phyloP scores from a whole-genome alignment of 2,797 vertebrate species.

The Sarcoramphus papa region DNA sequence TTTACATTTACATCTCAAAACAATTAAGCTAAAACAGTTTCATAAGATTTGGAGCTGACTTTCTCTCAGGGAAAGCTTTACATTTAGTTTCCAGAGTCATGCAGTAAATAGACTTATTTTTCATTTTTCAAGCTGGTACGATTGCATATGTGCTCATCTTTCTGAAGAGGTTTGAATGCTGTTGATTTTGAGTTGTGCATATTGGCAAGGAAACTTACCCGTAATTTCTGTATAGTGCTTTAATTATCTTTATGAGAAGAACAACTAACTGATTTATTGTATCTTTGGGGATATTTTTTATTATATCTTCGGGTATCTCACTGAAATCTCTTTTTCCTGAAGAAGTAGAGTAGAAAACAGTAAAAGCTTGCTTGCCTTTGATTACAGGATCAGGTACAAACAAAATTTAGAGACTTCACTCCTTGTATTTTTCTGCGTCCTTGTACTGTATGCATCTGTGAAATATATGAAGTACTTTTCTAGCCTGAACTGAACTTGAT shows the following conservation, averaged over 20 bases:
- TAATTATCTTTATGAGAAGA: slow-evolving; percentile 6
- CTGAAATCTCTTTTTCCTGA: neutral
- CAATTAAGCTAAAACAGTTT: slow-evolving; percentile 33
- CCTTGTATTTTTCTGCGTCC: neutral
- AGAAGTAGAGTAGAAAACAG: neutral
- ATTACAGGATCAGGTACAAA: neutral
- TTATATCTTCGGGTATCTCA: neutral
- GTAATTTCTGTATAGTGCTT: slow-evolving; percentile 34
- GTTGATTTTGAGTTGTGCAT: neutral
- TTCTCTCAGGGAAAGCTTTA: slow-evolving; percentile 11
- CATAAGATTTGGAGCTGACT: neutral
- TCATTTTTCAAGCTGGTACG: neutral
- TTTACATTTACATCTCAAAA: slow-evolving; percentile 52
- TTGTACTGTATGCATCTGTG: neutral
- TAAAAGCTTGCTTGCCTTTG: neutral
- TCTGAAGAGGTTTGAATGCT: slow-evolving; percentile 1
- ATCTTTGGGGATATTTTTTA: neutral
- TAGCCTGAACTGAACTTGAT: neutral
- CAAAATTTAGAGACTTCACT: neutral
- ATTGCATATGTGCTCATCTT: neutral
- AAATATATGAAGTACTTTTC: neutral
- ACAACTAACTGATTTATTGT: neutral
- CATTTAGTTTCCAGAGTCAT: neutral
- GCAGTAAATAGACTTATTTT: neutral
- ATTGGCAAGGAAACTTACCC: neutral